These are phyloP conservation scores for Pseudopodoces humilis DNA, from an alignment of 2,113 vertebrate species.

Conservation along the genomic window DNA sequence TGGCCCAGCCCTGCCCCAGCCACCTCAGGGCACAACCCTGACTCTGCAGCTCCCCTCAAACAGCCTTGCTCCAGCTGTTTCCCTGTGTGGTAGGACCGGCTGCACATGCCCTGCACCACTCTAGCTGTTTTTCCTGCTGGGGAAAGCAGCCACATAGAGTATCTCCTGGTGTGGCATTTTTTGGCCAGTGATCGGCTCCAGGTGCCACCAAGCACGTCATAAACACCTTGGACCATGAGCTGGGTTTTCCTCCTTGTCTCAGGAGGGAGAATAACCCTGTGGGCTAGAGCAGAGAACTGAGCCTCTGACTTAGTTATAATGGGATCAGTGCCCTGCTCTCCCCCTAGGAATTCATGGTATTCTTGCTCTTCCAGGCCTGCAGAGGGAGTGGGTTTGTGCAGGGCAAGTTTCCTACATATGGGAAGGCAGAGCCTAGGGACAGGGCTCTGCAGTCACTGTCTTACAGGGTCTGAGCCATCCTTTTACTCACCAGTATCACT, in stretches of 20 bases:
- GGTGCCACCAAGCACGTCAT: background rate
- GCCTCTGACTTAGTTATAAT: background rate
- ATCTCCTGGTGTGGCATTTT: background rate
- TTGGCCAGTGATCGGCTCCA: rapidly evolving
- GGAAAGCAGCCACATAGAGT: background rate
- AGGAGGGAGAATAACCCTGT: background rate
- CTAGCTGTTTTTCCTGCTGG: background rate
- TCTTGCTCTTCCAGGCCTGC: background rate
- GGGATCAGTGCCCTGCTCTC: background rate
- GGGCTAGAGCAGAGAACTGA: background rate
- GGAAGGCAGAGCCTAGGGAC: background rate
- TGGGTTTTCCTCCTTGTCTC: background rate
- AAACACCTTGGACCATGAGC: background rate
- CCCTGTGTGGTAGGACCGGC: background rate
- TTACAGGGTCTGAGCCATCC: background rate
- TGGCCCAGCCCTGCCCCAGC: background rate
- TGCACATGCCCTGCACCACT: background rate
- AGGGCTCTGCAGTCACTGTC: background rate
- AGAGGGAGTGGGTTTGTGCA: background rate
- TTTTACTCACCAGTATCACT: background rate
- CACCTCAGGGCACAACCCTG: background rate
- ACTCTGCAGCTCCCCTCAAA: rapidly evolving
- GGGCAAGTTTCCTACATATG: background rate
- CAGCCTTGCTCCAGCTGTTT: background rate
- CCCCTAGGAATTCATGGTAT: background rate